Evolutionary conservation across 2,797 vertebrate species (phyloP), one percentile per base, ranked within the genome.

Genomic region (Chlorospingus flavigularis): DNA sequence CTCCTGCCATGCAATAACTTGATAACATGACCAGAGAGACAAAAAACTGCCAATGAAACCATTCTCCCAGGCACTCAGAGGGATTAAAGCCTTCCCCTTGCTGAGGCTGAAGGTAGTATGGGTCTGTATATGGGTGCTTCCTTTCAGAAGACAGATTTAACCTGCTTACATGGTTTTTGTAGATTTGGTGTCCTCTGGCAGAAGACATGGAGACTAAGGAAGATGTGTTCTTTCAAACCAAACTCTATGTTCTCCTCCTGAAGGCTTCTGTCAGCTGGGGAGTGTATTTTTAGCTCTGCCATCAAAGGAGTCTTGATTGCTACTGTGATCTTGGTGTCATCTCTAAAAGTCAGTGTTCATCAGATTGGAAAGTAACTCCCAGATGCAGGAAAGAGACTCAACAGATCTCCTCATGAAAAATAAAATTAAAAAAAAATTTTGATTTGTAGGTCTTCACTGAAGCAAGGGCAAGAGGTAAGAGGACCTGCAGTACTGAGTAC

Each of bases 301-400:
- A 91, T 96, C 90, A 97, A 97, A 97, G 73, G 58, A 95, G 81
- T 33, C 93, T 96, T 96, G 96, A 97, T 97, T 97, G 94, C 89
- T 93, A 86, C 87, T 82, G 86, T 91, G 96, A 93, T 96, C 87
- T 94, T 95, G 89, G 90, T 92, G 75, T 91, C 8, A 10, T 95
- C 88, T 92, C 72, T 75, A 61, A 90, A 94, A 97, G 83, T 81
- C 89, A 86, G 75, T 45, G 80, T 88, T 96, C 90, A 93, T 85
- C 78, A 91, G 51, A 84, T 88, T 40, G 84, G 76, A 95, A 96
- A 94, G 82, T 47, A 95, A 93, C 87, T 92, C 81, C 63, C 75
- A 86, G 88, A 90, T 92, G 75, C 71, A 70, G 61, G 66, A 81
- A 76, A 88, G 61, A 88, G 40, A 79, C 55, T 91, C 86, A 72